Conservation (phyloP, 2,113 vertebrate species). For the Podocnemis expansa region DNA sequence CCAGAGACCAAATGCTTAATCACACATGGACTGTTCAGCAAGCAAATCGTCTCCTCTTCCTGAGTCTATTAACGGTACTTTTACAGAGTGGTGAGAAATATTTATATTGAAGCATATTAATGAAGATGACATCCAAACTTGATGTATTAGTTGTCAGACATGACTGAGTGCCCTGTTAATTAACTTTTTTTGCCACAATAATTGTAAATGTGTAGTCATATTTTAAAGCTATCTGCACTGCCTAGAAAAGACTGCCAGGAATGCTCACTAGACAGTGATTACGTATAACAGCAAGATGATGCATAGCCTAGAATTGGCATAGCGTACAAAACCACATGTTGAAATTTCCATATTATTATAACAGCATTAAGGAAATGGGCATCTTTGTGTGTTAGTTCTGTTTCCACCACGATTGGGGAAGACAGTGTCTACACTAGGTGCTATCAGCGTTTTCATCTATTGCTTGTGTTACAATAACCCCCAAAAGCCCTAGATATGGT, state of each 20-base stretch:
- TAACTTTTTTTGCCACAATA: constrained; percentile 58
- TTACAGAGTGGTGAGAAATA: constrained; percentile 54
- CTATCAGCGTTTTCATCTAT: not conserved
- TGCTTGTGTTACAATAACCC: not conserved
- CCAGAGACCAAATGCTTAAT: constrained; percentile 57
- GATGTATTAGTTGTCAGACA: constrained; percentile 42
- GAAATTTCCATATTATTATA: not conserved
- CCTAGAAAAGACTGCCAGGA: constrained; percentile 6
- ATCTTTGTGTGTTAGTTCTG: not conserved
- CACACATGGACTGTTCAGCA: constrained; percentile 31
- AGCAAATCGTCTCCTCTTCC: constrained; percentile 69
- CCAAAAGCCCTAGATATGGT: not conserved
- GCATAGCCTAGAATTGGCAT: not conserved
- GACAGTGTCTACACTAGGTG: not conserved
- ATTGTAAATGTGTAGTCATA: constrained; percentile 9
- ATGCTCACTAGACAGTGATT: not conserved
- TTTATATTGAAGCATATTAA: constrained; percentile 69
- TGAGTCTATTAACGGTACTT: constrained; percentile 51
- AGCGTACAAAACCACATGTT: not conserved
- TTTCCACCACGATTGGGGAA: not conserved
- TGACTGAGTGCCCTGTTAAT: constrained; percentile 68
- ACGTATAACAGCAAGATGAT: not conserved
- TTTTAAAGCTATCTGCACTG: constrained; percentile 44
- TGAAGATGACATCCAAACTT: constrained; percentile 60
- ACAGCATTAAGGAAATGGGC: not conserved